Base-by-base conservation (phyloP, 2,797 vertebrate species). In the Clarias laeviceps region DNA sequence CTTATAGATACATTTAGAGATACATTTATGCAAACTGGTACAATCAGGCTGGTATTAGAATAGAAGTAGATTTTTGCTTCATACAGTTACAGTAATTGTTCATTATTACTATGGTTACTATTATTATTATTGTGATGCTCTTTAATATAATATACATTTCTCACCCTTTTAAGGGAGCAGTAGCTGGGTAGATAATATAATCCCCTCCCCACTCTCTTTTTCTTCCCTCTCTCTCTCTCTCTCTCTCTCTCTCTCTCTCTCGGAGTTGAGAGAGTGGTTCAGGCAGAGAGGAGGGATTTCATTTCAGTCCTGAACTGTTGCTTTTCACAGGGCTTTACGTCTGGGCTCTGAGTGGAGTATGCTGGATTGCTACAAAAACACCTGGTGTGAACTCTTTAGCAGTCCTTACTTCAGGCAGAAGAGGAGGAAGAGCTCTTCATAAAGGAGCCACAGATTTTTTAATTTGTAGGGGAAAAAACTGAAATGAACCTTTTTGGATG, bases 301-400 rank as follows among this genome's bases (percentile, higher is more conserved):
- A 92, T 94, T 93, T 91, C 92, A 91, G 90, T 92, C 80, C 90
- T 89, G 93, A 94, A 94, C 94, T 95, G 93, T 95, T 95, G 91
- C 93, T 84, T 65, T 84, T 88, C 83, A 73, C 57, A 32, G 84
- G 59, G 81, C 88, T 88, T 83, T 80, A 70, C 82, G 79, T 68
- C 50, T 68, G 45, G 78, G n/a, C 69, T 87, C 82, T 72, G 77
- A 85, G 72, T 82, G 73, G 68, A 88, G 85, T 79, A 79, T 85
- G 77, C 34, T 77, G 80, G 86, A 88, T 89, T 85, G 85, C 82
- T 86, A 82, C 57, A 62, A 61, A 83, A 62, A 83, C 68, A 76
- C 84, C 74, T 57, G 83, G 89, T 64, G 68, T 32, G 45, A 85
- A 65, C 61, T 86, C 87, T 91, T 89, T 88, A 93, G 91, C 1